A percentile compares a stretch with the other conserved stretches of the same genome.
These are phyloP conservation scores for Diuraphis noxia DNA, from an alignment of 1,140 invertebrate species.

Conservation along the genomic window DNA sequence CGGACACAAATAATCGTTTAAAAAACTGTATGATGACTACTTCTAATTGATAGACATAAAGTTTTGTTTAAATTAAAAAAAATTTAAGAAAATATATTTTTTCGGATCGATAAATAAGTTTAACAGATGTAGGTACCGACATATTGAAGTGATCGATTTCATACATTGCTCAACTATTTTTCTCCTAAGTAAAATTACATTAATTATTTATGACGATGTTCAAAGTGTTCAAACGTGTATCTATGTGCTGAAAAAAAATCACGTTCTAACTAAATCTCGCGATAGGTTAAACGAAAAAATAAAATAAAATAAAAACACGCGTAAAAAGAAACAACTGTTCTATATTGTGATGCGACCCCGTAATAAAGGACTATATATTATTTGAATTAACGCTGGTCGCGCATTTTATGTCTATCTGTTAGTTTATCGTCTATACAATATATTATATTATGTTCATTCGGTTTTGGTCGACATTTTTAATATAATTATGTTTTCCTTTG, in stretches of 20 bases:
- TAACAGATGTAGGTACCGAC: background rate
- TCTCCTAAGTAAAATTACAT: background rate
- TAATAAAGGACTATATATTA: no score
- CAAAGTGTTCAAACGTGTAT: background rate
- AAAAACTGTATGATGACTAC: background rate
- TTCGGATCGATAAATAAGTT: background rate
- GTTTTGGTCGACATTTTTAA: background rate
- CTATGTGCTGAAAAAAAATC: background rate
- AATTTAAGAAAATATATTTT: no score
- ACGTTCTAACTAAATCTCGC: background rate
- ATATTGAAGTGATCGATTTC: background rate
- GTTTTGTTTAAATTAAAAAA: background rate
- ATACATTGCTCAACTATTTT: background rate
- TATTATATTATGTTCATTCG: no score
- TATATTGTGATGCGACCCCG: no score
- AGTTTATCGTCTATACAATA: no score
- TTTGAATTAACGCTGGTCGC: no score
- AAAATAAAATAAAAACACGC: no score
- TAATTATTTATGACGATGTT: background rate
- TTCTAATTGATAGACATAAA: no score
- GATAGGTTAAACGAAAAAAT: background rate
- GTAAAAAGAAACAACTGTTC: background rate
- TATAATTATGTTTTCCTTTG: background rate
- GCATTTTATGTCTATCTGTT: no score
- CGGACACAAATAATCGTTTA: no score